These are phyloP conservation scores for Tachysurus vachellii DNA, from an alignment of 2,113 vertebrate genomes.

Conservation along the genomic window DNA sequence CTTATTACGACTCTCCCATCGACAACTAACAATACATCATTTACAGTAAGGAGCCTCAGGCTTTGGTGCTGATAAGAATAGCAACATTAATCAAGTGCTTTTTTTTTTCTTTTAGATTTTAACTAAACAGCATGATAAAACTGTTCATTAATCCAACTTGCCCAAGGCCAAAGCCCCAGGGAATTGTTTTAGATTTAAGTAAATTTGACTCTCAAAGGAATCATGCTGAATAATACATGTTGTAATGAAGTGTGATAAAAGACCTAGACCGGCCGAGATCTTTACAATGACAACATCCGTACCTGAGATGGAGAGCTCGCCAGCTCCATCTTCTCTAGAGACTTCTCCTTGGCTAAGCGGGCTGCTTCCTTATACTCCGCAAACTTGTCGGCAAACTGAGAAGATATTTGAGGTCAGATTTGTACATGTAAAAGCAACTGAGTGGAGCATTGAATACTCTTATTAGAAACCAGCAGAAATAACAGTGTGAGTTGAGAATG, in stretches of 20 bases:
- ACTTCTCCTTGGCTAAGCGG: constrained; percentile 94
- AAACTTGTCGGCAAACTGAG: constrained; percentile 98
- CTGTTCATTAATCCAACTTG: constrained; percentile 30
- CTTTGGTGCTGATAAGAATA: not conserved
- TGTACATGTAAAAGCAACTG: not conserved
- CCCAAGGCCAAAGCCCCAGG: not conserved
- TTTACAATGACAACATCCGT: not conserved
- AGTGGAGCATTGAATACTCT: not conserved
- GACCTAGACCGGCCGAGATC: not conserved
- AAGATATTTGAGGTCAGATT: constrained; percentile 11
- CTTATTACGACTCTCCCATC: constrained; percentile 9
- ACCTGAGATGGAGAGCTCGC: constrained; percentile 98
- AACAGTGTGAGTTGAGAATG: not conserved
- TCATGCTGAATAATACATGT: not conserved
- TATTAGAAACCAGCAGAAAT: not conserved
- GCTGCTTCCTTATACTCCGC: constrained; percentile 98
- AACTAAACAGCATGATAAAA: not conserved
- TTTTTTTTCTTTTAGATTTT: not conserved
- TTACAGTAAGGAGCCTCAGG: constrained; percentile 10
- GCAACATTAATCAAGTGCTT: not conserved
- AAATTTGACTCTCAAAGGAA: not conserved
- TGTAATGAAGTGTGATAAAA: not conserved
- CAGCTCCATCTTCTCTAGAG: constrained; percentile 96
- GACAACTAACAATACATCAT: not conserved
- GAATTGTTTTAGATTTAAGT: constrained; percentile 19